phyloP scores from a whole-genome alignment of 2,888 invertebrate genomes.

The Sarcophaga caerulescens region DNA sequence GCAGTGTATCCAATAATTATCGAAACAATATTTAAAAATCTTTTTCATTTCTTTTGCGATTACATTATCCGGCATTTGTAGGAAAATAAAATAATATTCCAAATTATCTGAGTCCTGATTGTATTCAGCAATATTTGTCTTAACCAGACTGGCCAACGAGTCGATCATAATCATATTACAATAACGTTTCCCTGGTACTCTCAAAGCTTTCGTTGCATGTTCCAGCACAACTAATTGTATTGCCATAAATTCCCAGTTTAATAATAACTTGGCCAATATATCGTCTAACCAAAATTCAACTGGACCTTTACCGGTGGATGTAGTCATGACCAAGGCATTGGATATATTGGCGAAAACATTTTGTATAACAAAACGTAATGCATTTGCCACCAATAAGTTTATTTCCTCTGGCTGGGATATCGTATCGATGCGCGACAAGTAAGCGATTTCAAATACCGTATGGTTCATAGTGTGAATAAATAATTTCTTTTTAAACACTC shows the following conservation, averaged over 20 bases:
- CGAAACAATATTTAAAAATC: conserved; percentile 76
- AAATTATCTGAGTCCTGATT: conserved; percentile 72
- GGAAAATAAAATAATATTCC: conserved; percentile 75
- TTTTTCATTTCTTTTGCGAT: conserved; percentile 71
- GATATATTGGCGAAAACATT: conserved; percentile 71
- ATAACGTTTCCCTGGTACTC: conserved; percentile 31
- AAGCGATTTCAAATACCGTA: conserved; percentile 17
- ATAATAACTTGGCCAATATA: conserved; percentile 70
- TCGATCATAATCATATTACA: conserved; percentile 69
- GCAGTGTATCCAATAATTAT: conserved; percentile 74
- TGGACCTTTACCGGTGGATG: conserved; percentile 60
- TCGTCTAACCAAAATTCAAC: conserved; percentile 37
- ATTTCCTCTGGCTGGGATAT: conserved; percentile 68
- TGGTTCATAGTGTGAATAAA: conserved; percentile 18
- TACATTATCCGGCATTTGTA: conserved; percentile 71
- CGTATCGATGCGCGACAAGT: conserved; percentile 59
- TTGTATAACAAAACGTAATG: conserved; percentile 71
- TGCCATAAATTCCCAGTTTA: conserved; percentile 69
- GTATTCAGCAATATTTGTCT: conserved; percentile 62
- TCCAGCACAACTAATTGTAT: conserved; percentile 67
- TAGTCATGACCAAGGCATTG: conserved; percentile 70
- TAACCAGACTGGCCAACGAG: conserved; percentile 73
- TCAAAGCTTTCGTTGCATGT: not conserved
- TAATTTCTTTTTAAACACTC: not conserved
- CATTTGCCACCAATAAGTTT: conserved; percentile 70